phyloP scores from a whole-genome alignment of 1,140 invertebrate genomes.

The Augochlora pura region DNA sequence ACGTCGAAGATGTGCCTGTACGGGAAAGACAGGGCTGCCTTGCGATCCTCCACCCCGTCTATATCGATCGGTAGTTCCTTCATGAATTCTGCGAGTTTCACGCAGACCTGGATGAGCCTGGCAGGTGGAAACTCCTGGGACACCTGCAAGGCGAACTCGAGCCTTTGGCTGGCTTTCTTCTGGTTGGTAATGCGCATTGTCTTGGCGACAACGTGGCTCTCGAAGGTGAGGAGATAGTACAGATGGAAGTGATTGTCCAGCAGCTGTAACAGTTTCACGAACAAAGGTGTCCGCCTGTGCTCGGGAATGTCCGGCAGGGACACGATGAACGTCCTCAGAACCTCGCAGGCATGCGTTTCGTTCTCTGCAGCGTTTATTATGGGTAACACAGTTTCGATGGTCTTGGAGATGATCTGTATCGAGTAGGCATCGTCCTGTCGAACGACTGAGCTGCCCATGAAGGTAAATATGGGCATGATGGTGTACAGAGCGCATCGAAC shows the following conservation, averaged over 20 bases:
- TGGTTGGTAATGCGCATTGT: constrained; percentile 65
- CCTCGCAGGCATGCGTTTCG: constrained; percentile 80
- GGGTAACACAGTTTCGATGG: constrained; percentile 94
- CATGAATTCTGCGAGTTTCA: constrained; percentile 85
- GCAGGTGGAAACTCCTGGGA: constrained; percentile 84
- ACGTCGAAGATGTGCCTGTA: constrained; percentile 85
- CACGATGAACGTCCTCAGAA: constrained; percentile 94
- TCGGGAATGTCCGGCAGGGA: constrained; percentile 94
- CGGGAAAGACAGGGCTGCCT: constrained; percentile 58
- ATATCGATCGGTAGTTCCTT: constrained; percentile 84
- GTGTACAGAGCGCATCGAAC: constrained; percentile 93
- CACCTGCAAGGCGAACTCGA: constrained; percentile 87
- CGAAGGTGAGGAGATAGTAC: constrained; percentile 86
- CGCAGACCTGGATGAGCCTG: constrained; percentile 84
- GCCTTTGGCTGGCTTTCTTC: constrained; percentile 76
- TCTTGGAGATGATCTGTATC: constrained; percentile 94
- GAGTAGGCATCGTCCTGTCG: constrained; percentile 96
- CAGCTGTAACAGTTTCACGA: constrained; percentile 88
- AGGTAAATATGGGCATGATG: constrained; percentile 97
- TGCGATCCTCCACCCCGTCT: constrained; percentile 77
- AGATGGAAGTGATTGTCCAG: constrained; percentile 89
- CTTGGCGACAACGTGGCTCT: constrained; percentile 83
- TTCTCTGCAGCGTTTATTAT: constrained; percentile 85
- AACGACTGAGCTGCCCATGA: constrained; percentile 94
- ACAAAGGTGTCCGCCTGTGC: constrained; percentile 90